Evolutionary conservation across 2,888 invertebrate species (phyloP), one percentile per base, ranked within the genome.

Genomic region (Amphipoea oculea): DNA sequence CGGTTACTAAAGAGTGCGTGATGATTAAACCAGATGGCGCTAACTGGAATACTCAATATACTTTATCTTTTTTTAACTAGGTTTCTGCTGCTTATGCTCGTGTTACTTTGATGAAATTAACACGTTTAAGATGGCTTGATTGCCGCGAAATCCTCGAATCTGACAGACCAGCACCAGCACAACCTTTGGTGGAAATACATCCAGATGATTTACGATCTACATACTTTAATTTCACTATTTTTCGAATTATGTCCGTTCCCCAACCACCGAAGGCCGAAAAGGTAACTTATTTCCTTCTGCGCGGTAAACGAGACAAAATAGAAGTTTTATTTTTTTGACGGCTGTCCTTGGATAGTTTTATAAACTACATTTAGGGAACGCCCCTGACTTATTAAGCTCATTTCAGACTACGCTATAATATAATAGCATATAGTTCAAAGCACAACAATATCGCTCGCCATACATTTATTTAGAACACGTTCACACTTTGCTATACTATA

Each of bases 241-340:
- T 96, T 76, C 93, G 97, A 71, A 91, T 98, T 72, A 97, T 97
- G 92, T 96, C 97, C 2, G 93, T 95, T n/a, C 96, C 96, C 12
- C 94, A 94, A 83, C 97, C 97, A 9, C 97, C 97, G 1, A 96
- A 95, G 85, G 91, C 95, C 66, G 96, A 97, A 79, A 97, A 97
- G 95, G 96, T 96, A 76, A 69, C 14, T 67, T 23, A 1, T 14
- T 29, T 48, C 6, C 4, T 14, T 57, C 2, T 6, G 54, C 23
- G 23, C 23, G 57, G 9, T 57, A 57, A 23, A 57, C 14, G 14
- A 14, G 48, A 48, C 48, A 23, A 23, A 57, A 57, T 57, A 23
- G 9, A 23, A 57, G 57, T 23, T 57, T 57, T 57, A 23, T 23
- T 57, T 6, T 20, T 54, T 54, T 54, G 51, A 54, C 6, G 20